phyloP scores from a whole-genome alignment of 2,888 invertebrate species.

The Aphrophora alni region DNA sequence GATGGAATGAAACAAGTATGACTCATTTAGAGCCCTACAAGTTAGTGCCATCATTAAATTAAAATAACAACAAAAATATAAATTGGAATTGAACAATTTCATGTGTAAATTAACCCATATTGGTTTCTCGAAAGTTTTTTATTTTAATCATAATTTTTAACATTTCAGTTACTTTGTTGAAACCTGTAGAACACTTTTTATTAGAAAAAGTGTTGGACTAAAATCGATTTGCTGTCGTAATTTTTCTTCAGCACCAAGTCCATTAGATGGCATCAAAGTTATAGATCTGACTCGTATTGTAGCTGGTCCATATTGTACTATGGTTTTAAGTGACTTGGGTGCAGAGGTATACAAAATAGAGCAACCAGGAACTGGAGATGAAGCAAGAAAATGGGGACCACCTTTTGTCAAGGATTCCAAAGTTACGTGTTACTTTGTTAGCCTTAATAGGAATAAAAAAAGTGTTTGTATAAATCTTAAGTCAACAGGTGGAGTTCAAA shows the following conservation, averaged over 20 bases:
- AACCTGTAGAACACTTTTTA: background rate
- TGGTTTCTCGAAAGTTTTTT: background rate
- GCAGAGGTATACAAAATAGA: conserved; percentile 95
- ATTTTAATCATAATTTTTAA: background rate
- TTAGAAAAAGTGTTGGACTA: background rate
- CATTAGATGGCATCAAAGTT: conserved; percentile 73
- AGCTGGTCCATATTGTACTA: conserved; percentile 94
- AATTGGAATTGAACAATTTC: too few species aligned
- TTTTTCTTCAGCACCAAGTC: conserved; percentile 72
- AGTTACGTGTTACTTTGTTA: conserved; percentile 78
- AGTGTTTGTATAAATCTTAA: conserved; percentile 90
- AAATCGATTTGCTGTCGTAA: background rate
- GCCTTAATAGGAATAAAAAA: conserved; percentile 94
- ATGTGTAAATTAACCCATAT: too few species aligned
- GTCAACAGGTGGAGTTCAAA: conserved; percentile 59
- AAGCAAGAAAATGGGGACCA: conserved; percentile 92
- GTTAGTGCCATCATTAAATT: too few species aligned
- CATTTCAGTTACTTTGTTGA: background rate
- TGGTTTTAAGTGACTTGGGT: conserved; percentile 91
- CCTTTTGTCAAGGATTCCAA: conserved; percentile 72
- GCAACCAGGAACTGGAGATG: conserved; percentile 81
- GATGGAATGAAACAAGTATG: too few species aligned
- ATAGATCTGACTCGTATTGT: conserved; percentile 86
- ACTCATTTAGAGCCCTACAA: too few species aligned
- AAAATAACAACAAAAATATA: too few species aligned